A percentile compares a stretch with the other conserved stretches of the same genome.
Conservation (phyloP, 2,113 vertebrate species). For the Halcyon senegalensis region DNA sequence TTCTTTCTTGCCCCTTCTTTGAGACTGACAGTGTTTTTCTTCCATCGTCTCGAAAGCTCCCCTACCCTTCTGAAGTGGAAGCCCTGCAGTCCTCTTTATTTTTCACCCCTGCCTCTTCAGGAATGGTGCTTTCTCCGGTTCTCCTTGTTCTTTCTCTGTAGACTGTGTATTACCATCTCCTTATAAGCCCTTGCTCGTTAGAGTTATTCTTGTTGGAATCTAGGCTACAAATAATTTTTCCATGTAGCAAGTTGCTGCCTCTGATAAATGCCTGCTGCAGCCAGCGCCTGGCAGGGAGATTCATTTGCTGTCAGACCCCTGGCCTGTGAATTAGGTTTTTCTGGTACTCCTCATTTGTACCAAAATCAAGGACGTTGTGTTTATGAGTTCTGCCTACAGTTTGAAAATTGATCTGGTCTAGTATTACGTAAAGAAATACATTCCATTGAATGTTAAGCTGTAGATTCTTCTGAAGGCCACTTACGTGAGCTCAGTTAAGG, state of each 20-base stretch:
- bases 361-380: not conserved
- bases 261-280: constrained; percentile 31
- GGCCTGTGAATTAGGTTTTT: constrained; percentile 7
- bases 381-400: not conserved
- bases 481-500: not conserved
- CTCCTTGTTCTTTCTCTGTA: constrained; percentile 28
- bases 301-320: not conserved
- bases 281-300: not conserved
- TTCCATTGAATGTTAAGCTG: not conserved
- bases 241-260: constrained; percentile 35
- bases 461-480: constrained; percentile 1
- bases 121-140: constrained; percentile 37
- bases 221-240: constrained; percentile 67
- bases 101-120: not conserved
- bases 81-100: not conserved
- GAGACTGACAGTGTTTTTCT: not conserved
- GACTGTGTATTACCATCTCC: constrained; percentile 60
- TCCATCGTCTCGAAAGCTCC: not conserved
- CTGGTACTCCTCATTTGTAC: not conserved
- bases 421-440: not conserved
- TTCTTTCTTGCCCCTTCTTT: not conserved
- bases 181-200: constrained; percentile 68
- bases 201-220: constrained; percentile 71
- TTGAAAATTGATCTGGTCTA: not conserved
- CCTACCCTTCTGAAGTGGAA: not conserved